Base-by-base conservation (phyloP, 2,888 invertebrate species). In the Melipona beecheii region DNA sequence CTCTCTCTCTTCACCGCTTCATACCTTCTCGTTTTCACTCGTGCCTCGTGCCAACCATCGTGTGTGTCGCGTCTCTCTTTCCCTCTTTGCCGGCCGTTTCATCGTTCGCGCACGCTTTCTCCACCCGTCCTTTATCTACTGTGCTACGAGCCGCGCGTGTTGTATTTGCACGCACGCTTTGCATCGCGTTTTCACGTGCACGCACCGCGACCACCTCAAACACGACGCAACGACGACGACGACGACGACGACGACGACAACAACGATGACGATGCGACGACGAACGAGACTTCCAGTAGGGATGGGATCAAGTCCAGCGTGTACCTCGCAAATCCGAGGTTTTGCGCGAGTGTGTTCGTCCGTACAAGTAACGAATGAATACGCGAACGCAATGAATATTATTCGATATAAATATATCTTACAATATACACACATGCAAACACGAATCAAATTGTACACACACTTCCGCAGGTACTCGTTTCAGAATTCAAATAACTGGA, bases 161-260 rank as follows among this genome's bases (percentile, higher is more conserved):
- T 87, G 85, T 84, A 87, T 89, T 90, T 89, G 88, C 90, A 88
- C 87, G 90, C 86, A 84, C 86, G 90, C 86, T 89, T 87, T 86
- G 90, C 87, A 85, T 86, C 84, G 86, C 85, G 86, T 85, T 89
- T 85, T 89, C 87, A 81, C 86, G 87, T 85, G 87, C 83, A 80
- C 77, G 77, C 82, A 78, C 78, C 87, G 75, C 80, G 62, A 74
- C 83, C 78, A 73, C 72, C 68, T 72, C 75, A 58, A 65, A 78
- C 73, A 75, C 65, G 43, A 43, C 72, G 64, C 77, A 71, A 77
- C 69, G 70, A 75, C 68, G 56, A 77, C 50, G n/a, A 66, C 56
- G 49, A 13, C 49, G 52, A 68, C 62, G 21, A 62, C 64, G 50
- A 75, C 24, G 49, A 2, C 62, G 1, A 6, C 27, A 0, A 0